Base-by-base conservation (phyloP, 2,888 invertebrate genomes). In the Ochropleura plecta region DNA sequence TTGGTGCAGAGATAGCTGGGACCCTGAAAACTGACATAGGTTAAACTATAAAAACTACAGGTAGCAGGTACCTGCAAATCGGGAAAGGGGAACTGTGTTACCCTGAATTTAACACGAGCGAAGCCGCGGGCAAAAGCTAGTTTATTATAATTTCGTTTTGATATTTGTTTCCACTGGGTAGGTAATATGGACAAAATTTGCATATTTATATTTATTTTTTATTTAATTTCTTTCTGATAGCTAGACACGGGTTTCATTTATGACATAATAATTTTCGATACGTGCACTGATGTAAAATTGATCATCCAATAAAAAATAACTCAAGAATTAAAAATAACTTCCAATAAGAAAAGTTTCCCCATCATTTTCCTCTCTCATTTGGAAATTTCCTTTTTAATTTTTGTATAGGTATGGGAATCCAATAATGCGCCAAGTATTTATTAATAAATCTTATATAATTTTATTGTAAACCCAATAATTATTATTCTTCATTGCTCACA, bases 391-490 rank as follows among this genome's bases (percentile, higher is more conserved):
- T 44, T 16, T 53, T 9, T 10, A 42, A 48, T 40, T 48, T 74
- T 48, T 16, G 14, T 40, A 77, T 76, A 48, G 12, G n/a, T 30
- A 44, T 16, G 10, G 10, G 18, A 14, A 66, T 66, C 18, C 14
- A 48, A 64, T 65, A 53, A 65, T 53, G 12, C 20, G 20, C 18
- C 20, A 18, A n/a, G n/a, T 30, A 18, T 78, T 69, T 67, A 40
- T 5, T 18, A 14, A 73, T 44, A 76, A 63, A 10, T 51, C 10
- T 46, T 8, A 49, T 55, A 7, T 40, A 18, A 20, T 3, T n/a
- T 18, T 57, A 16, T 30, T 53, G 14, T 20, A 18, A 16, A 16
- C 2, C 1, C 46, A 71, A 46, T 12, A 16, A 71, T 46, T 2
- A 30, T 30, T 30, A 30, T 30, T 30, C 30, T 30, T 30, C 3